These are phyloP conservation scores for Andrena haemorrhoa DNA, from an alignment of 2,888 invertebrate genomes.

Conservation along the genomic window DNA sequence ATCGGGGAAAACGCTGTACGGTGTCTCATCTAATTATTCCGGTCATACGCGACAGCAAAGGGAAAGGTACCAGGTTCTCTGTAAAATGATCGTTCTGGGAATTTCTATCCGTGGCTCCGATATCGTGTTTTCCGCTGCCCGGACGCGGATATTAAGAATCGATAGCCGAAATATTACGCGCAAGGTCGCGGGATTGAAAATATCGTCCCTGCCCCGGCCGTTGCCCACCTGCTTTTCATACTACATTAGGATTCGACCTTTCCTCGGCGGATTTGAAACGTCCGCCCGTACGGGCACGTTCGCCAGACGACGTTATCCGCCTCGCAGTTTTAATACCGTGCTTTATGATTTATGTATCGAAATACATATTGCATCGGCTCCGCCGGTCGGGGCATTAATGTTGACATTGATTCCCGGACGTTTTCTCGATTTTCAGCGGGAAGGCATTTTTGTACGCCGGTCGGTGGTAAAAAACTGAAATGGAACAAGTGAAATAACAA, in stretches of 20 bases:
- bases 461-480: neutral
- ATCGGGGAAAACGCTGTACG: too few species aligned
- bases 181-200: conserved; percentile 62
- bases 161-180: conserved; percentile 52
- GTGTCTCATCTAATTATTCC: conserved; percentile 4
- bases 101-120: conserved; percentile 7
- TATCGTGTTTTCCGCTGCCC: conserved; percentile 28
- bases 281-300: conserved; percentile 42
- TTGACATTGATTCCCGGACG: conserved; percentile 52
- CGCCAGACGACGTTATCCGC: conserved; percentile 27
- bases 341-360: conserved; percentile 73
- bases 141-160: conserved; percentile 51
- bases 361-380: conserved; percentile 69
- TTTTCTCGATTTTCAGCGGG: conserved; percentile 30
- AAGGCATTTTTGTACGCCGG: conserved; percentile 33
- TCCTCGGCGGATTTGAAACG: conserved; percentile 50
- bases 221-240: conserved; percentile 49
- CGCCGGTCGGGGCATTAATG: conserved; percentile 53
- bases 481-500: neutral
- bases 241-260: conserved; percentile 62
- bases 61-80: neutral
- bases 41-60: too few species aligned
- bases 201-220: conserved; percentile 19
- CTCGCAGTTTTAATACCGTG: conserved; percentile 68
- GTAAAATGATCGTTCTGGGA: conserved; percentile 11